phyloP scores from a whole-genome alignment of 2,113 vertebrate genomes.

The Perognathus longimembris region DNA sequence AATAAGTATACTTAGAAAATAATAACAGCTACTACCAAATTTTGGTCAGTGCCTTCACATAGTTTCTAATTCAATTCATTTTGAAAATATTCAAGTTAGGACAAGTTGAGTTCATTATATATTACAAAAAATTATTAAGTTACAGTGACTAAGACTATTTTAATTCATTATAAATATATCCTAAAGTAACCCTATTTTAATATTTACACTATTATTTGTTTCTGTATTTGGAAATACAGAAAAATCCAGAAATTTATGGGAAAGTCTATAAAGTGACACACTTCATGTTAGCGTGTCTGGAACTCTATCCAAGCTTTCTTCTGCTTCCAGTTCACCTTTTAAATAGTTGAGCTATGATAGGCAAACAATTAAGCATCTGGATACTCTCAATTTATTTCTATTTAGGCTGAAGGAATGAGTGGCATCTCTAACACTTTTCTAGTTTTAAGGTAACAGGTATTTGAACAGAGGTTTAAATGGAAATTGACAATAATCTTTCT shows the following conservation, averaged over 20 bases:
- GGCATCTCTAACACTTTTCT: not conserved
- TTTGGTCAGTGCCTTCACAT: not conserved
- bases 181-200: not conserved
- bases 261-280: not conserved
- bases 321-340: not conserved
- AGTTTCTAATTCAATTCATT: not conserved
- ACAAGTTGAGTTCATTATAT: not conserved
- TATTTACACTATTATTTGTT: not conserved
- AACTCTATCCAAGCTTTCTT: not conserved
- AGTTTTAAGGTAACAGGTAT: not conserved
- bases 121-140: not conserved
- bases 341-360: not conserved
- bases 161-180: not conserved
- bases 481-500: not conserved
- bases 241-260: not conserved
- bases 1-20: not conserved
- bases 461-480: not conserved
- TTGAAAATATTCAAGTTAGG: not conserved
- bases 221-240: not conserved
- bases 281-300: not conserved
- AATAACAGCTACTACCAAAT: not conserved
- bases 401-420: not conserved
- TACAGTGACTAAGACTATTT: not conserved
- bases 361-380: not conserved
- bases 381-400: not conserved